Conservation (phyloP, 2,797 vertebrate genomes). For the Onychomys leucogaster region DNA sequence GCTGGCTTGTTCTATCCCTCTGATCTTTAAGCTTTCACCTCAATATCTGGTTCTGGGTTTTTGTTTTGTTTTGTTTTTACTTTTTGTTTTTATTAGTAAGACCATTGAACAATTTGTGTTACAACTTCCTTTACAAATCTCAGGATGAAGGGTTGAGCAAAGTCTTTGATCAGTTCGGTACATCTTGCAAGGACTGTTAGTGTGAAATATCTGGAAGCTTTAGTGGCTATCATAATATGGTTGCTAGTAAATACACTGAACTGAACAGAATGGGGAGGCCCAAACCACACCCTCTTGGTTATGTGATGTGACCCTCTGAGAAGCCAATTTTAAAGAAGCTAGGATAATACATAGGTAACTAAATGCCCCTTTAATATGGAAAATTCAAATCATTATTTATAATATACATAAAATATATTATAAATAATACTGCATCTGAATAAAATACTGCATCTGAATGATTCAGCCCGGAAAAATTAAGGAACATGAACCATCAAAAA, state of each 20-base stretch:
- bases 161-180: background rate
- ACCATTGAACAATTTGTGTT: no score
- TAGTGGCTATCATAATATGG: background rate
- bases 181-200: background rate
- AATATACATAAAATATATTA: background rate
- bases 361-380: background rate
- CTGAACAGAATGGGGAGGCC: background rate
- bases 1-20: no score
- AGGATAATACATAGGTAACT: background rate
- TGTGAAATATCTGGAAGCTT: background rate
- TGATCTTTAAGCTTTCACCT: no score
- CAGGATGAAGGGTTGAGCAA: background rate
- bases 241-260: background rate
- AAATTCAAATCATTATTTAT: background rate
- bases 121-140: background rate
- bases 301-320: background rate
- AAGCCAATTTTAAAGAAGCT: background rate
- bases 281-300: background rate
- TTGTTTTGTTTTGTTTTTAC: no score
- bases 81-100: no score
- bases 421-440: background rate
- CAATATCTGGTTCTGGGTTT: no score
- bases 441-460: background rate
- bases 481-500: background rate
- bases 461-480: slow-evolving; percentile 51